phyloP scores from a whole-genome alignment of 2,797 vertebrate genomes.

The Myotis pilosus region DNA sequence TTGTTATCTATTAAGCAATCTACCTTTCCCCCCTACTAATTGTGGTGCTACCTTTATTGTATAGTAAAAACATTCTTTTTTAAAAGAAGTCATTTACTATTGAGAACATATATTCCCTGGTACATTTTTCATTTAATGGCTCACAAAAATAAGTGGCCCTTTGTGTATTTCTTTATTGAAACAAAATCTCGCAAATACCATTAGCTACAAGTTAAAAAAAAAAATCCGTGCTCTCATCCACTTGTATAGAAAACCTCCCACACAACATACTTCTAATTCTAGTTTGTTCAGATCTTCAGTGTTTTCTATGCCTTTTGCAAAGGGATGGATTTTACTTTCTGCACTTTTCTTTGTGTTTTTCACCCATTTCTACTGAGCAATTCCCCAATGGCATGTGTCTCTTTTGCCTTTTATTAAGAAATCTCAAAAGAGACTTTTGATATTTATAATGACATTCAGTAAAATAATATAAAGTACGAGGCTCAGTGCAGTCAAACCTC shows the following conservation, averaged over 20 bases:
- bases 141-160: conserved; percentile 23
- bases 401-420: conserved; percentile 3
- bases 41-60: not conserved
- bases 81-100: not conserved
- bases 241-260: conserved; percentile 29
- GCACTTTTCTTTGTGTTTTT: not conserved
- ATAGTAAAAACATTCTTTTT: not conserved
- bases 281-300: not conserved
- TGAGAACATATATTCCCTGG: conserved; percentile 23
- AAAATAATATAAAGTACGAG: not conserved
- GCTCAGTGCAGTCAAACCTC: not conserved
- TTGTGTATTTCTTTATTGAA: conserved; percentile 60
- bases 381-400: not conserved
- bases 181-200: conserved; percentile 67
- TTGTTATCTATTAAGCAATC: not conserved
- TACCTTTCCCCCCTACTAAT: not conserved
- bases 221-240: not conserved
- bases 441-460: not conserved
- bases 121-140: conserved; percentile 46
- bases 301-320: not conserved
- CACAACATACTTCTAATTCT: not conserved
- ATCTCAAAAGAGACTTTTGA: not conserved
- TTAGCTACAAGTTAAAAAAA: not conserved
- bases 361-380: not conserved
- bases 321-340: not conserved